Evolutionary conservation across 2,113 vertebrate genomes (phyloP), one percentile per base, ranked within the genome.

Genomic region (Lepidothrix coronata): DNA sequence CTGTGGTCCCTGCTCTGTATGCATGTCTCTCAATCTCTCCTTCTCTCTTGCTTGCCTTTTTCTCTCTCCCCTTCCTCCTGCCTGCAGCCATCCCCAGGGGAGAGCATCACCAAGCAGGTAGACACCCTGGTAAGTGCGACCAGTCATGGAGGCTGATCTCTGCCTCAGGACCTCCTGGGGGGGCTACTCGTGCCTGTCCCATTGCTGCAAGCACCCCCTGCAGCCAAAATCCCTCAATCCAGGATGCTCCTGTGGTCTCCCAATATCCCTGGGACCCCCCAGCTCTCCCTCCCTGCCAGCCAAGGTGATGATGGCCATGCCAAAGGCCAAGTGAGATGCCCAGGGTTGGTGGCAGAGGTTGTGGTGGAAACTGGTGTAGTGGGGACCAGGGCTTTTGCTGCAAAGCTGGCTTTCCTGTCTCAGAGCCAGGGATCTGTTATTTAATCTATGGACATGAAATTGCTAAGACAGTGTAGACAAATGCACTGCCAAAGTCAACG

Each of bases 31-130:
- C 79, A 88, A 22, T 81, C 57, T 94, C 12, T 92, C 35, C 24
- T 87, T 59, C 58, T 93, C 39, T 93, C 70, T 92, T 0, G 3
- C 88, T 90, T 88, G 61, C 66, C 25, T 92, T 85, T 92, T 67
- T 57, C 68, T 91, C 54, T 9, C 9, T 89, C 14, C 25, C 22
- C 15, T 84, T 91, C 20, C 66, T 89, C 61, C 71, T 86, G 74
- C 54, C 89, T 88, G 49, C 93, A 97, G 97, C 82, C 94, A 1
- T 85, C 98, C 44, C 97, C 91, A 20, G 97, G 96, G 63, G 98
- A 99, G 89, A 98, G 97, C 91, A 97, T 98, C 86, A 96, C 97
- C 96, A 98, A 98, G 96, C 98, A 98, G 97, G 98, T 98, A 98
- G 98, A 98, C 72, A 92, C 98, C 51, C 96, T 96, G 97, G 99